Conservation (phyloP, 2,797 vertebrate species). For the Oreochromis mossambicus region DNA sequence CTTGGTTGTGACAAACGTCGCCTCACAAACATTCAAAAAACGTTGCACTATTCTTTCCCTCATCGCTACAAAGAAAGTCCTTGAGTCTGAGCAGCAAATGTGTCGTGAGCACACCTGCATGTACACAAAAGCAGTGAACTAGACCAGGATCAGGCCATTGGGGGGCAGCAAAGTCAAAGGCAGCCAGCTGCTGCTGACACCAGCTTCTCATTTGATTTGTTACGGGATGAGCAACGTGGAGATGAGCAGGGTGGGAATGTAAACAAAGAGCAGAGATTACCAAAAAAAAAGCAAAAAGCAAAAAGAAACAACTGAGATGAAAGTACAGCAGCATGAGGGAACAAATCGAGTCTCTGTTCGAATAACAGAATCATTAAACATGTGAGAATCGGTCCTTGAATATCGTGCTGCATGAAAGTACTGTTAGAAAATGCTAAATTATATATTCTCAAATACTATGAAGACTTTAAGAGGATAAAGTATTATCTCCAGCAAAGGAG, state of each 20-base stretch:
- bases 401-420: neutral
- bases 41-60: neutral
- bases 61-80: neutral
- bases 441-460: neutral
- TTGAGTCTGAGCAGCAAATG: neutral
- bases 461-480: neutral
- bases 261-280: neutral
- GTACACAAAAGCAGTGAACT: neutral
- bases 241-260: neutral
- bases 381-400: neutral
- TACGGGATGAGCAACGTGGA: neutral
- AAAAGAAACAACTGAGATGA: neutral
- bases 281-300: neutral
- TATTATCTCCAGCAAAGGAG: neutral
- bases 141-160: slow-evolving; percentile 49
- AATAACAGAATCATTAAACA: neutral
- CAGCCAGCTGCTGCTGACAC: slow-evolving; percentile 2
- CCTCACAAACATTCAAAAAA: neutral
- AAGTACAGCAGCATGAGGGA: neutral
- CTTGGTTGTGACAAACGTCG: neutral
- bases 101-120: neutral
- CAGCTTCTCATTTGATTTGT: slow-evolving; percentile 9
- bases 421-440: neutral
- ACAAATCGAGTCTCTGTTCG: neutral
- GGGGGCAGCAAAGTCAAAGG: slow-evolving; percentile 66